A percentile compares a stretch with the other conserved stretches of the same genome.
phyloP scores from a whole-genome alignment of 2,888 invertebrate species.

The Pomacea canaliculata region DNA sequence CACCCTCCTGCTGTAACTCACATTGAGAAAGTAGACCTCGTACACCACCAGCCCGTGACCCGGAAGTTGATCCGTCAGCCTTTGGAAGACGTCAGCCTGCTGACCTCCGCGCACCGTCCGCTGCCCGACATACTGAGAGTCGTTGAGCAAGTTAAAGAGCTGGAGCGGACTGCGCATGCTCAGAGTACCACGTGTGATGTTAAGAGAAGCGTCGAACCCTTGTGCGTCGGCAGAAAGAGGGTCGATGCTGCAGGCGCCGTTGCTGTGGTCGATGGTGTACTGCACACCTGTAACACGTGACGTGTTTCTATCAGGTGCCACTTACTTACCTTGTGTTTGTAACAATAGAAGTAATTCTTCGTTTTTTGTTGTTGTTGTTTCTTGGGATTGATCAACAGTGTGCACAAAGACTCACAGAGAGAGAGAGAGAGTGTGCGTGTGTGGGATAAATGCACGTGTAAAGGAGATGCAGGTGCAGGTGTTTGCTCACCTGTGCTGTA shows the following conservation, averaged over 20 bases:
- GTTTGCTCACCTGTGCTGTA: neutral
- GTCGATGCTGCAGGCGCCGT: constrained; percentile 6
- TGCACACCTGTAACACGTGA: constrained; percentile 5
- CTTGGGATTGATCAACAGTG: too few species aligned
- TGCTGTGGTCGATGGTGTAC: neutral
- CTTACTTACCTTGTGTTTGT: too few species aligned
- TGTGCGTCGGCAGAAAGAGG: neutral
- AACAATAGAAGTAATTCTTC: too few species aligned
- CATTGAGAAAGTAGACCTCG: constrained; percentile 51
- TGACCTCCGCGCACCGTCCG: constrained; percentile 41
- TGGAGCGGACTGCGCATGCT: constrained; percentile 1
- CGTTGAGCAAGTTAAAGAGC: neutral
- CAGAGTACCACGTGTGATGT: constrained; percentile 20
- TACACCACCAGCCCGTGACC: constrained; percentile 33
- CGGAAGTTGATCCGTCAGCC: constrained; percentile 40
- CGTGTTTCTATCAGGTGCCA: too few species aligned
- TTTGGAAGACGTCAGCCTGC: constrained; percentile 50
- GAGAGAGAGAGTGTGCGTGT: too few species aligned
- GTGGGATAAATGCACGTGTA: too few species aligned
- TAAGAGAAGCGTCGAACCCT: neutral
- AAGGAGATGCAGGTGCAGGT: too few species aligned
- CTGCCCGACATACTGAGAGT: constrained; percentile 28
- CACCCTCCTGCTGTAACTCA: constrained; percentile 24
- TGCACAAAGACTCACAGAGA: too few species aligned
- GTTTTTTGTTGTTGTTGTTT: too few species aligned